Evolutionary conservation across 2,113 vertebrate species (phyloP).

Genomic region (Charina bottae): DNA sequence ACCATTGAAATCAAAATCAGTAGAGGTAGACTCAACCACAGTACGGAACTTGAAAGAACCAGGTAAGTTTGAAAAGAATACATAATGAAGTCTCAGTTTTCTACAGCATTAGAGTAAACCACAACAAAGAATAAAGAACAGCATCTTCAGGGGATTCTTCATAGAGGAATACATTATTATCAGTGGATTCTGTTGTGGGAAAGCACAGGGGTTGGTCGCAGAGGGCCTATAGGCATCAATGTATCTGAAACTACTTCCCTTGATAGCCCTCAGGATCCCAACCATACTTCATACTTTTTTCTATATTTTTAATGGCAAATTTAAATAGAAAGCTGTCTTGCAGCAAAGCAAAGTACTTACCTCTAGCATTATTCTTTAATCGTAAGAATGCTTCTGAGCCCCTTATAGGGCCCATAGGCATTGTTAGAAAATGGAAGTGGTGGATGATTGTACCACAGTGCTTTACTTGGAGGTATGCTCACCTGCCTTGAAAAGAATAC

Average conservation of each 20-base stretch:
- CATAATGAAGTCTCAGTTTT: neutral
- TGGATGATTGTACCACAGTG: neutral
- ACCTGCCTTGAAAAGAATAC: neutral
- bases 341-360: neutral
- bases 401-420: neutral
- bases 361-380: neutral
- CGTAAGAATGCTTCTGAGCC: neutral
- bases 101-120: neutral
- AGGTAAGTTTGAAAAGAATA: slow-evolving; percentile 67
- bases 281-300: neutral
- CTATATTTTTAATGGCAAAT: neutral
- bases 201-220: neutral
- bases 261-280: neutral
- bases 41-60: slow-evolving; percentile 73
- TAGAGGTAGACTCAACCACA: slow-evolving; percentile 75
- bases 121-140: neutral
- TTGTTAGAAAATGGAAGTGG: neutral
- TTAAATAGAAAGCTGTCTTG: neutral
- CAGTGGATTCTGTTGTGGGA: neutral
- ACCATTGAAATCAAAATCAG: slow-evolving; percentile 84
- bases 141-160: neutral
- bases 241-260: neutral
- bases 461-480: neutral
- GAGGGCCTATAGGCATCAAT: neutral
- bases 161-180: neutral